A percentile compares a stretch with the other conserved stretches of the same genome.
These are phyloP conservation scores for Enteromius unitaeniatus DNA, from an alignment of 2,797 vertebrate genomes.

Conservation along the genomic window DNA sequence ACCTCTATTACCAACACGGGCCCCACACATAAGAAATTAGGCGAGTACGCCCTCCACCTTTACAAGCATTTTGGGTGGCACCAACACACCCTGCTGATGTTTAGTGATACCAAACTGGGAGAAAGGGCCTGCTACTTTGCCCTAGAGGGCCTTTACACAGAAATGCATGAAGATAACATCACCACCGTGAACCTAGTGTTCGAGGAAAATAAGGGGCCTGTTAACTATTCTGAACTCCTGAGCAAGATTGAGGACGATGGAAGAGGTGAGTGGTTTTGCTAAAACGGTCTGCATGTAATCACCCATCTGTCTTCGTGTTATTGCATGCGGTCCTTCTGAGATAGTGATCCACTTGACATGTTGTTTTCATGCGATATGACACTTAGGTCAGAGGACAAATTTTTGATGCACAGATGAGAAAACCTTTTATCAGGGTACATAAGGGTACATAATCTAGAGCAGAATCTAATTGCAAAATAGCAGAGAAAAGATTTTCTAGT, in stretches of 20 bases:
- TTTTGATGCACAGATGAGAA: background rate
- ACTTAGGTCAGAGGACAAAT: slow-evolving; percentile 8
- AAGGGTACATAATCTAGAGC: background rate
- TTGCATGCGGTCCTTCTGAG: background rate
- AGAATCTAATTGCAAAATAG: background rate
- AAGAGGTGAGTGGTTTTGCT: slow-evolving; percentile 78
- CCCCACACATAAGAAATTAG: slow-evolving; percentile 90
- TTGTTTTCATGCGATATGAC: slow-evolving; percentile 1
- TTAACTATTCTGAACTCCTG: slow-evolving; percentile 82
- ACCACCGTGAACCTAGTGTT: slow-evolving; percentile 78
- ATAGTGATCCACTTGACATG: background rate
- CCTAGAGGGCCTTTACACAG: slow-evolving; percentile 84
- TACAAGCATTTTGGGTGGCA: slow-evolving; percentile 87
- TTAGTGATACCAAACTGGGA: slow-evolving; percentile 79
- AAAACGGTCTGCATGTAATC: slow-evolving; percentile 2
- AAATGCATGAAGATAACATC: slow-evolving; percentile 80
- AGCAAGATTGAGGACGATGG: slow-evolving; percentile 78
- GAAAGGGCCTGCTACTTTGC: slow-evolving; percentile 89
- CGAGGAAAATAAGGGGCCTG: slow-evolving; percentile 67
- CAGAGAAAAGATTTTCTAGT: background rate
- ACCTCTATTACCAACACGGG: slow-evolving; percentile 86
- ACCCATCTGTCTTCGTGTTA: background rate
- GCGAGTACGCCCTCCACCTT: slow-evolving; percentile 81
- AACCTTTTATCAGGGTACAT: background rate
- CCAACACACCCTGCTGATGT: slow-evolving; percentile 82